A percentile compares a stretch with the other conserved stretches of the same genome.
These are phyloP conservation scores for Nannobrachium achirus DNA, from an alignment of 2,113 vertebrate species.

Conservation along the genomic window DNA sequence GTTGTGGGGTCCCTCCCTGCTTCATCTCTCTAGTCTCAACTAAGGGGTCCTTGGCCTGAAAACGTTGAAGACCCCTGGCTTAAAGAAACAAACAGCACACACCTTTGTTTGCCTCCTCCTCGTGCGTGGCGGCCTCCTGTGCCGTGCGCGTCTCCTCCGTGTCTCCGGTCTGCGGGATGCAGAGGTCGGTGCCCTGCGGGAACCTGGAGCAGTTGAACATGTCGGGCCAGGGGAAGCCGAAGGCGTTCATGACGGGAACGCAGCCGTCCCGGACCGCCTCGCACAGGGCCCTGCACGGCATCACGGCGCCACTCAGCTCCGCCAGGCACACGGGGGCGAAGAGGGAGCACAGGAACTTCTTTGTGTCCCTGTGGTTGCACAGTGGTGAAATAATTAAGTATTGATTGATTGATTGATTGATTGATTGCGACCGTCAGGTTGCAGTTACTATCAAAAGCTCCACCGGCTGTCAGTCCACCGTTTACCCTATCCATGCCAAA, in stretches of 20 bases:
- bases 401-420: too few relatives aligned
- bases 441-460: too few relatives aligned
- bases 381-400: too few relatives aligned
- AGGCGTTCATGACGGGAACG: constrained; percentile 83
- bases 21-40: too few relatives aligned
- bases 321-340: constrained; percentile 82
- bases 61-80: too few relatives aligned
- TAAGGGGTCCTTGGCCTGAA: too few relatives aligned
- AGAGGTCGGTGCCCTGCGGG: constrained; percentile 77
- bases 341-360: constrained; percentile 84
- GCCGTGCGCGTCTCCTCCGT: constrained; percentile 22
- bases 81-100: constrained; percentile 1
- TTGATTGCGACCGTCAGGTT: too few relatives aligned
- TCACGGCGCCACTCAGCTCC: constrained; percentile 71
- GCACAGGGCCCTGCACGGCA: constrained; percentile 80
- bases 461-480: too few relatives aligned
- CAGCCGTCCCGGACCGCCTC: constrained; percentile 81
- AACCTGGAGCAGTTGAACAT: constrained; percentile 85
- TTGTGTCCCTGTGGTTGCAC: constrained; percentile 80
- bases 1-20: too few relatives aligned
- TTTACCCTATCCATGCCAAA: too few relatives aligned
- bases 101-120: constrained; percentile 71
- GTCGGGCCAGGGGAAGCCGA: constrained; percentile 85
- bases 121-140: constrained; percentile 42
- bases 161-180: constrained; percentile 74